phyloP scores from a whole-genome alignment of 2,888 invertebrate genomes.

The Agapostemon virescens region DNA sequence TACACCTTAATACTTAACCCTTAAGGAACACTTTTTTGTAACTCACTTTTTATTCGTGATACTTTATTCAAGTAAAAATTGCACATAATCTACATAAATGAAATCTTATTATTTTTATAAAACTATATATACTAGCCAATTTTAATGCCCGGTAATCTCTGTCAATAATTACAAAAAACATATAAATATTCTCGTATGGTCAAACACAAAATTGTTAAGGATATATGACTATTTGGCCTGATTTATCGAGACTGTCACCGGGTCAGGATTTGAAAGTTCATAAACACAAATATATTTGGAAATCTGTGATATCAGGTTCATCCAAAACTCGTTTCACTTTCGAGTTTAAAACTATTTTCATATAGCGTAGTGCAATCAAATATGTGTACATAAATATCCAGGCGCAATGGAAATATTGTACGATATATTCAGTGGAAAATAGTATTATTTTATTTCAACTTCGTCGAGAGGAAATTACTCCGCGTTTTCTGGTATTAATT shows the following conservation, averaged over 20 bases:
- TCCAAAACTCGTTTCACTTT: neutral
- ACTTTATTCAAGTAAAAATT: too few relatives aligned
- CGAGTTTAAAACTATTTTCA: neutral
- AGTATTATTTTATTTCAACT: neutral
- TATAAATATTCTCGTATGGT: neutral
- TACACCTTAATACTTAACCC: too few relatives aligned
- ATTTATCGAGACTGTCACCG: too few relatives aligned
- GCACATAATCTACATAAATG: too few relatives aligned
- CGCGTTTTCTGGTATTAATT: conserved; percentile 3
- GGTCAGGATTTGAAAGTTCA: neutral
- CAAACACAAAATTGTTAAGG: neutral
- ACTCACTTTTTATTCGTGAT: too few relatives aligned
- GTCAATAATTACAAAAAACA: neutral
- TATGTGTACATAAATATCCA: neutral
- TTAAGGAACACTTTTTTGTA: too few relatives aligned
- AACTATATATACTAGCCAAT: too few relatives aligned
- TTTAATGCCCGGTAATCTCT: too few relatives aligned
- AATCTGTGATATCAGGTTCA: neutral
- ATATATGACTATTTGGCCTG: neutral
- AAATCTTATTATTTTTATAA: too few relatives aligned
- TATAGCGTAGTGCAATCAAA: neutral
- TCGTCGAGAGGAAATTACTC: neutral
- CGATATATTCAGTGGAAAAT: neutral
- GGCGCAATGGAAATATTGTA: neutral
- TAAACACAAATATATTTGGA: neutral